phyloP scores from a whole-genome alignment of 92 coral and sea anemone species.

The Pocillopora meandrina region DNA sequence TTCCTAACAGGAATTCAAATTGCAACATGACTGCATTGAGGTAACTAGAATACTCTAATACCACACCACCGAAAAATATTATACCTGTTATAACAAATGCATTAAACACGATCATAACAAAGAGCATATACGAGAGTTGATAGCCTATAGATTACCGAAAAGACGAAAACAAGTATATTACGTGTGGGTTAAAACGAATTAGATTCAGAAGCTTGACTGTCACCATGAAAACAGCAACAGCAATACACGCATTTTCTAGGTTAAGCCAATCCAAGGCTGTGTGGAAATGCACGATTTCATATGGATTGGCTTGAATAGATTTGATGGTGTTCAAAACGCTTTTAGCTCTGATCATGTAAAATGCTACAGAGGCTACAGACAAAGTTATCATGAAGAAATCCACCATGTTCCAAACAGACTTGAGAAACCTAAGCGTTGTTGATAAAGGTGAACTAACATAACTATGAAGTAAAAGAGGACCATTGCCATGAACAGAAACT shows the following conservation, averaged over 20 bases:
- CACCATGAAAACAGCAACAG: slow-evolving; percentile 45
- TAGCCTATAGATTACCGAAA: slow-evolving; percentile 43
- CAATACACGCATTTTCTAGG: slow-evolving; percentile 30
- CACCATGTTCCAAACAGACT: slow-evolving; percentile 44
- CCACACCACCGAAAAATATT: slow-evolving; percentile 32
- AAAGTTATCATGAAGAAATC: slow-evolving; percentile 23
- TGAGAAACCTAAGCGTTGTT: slow-evolving; percentile 16
- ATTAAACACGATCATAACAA: slow-evolving; percentile 16
- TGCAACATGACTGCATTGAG: slow-evolving; percentile 34
- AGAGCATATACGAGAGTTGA: slow-evolving; percentile 16
- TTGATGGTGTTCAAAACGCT: slow-evolving; percentile 27
- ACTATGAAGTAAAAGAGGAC: slow-evolving; percentile 32
- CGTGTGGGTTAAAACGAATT: slow-evolving; percentile 55
- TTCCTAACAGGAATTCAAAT: slow-evolving; percentile 51
- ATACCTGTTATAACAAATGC: slow-evolving; percentile 48
- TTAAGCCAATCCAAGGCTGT: slow-evolving; percentile 35
- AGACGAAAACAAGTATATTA: slow-evolving; percentile 41
- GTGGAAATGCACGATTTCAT: slow-evolving; percentile 43
- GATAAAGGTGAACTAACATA: slow-evolving; percentile 28
- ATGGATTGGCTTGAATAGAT: slow-evolving; percentile 41
- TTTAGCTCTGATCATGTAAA: slow-evolving; percentile 38
- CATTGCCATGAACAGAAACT: slow-evolving; percentile 48
- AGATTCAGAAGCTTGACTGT: slow-evolving; percentile 46
- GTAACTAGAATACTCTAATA: slow-evolving; percentile 31
- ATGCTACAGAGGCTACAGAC: slow-evolving; percentile 30